phyloP scores from a whole-genome alignment of 2,113 vertebrate species.

The Mesoclemmys tuberculata region DNA sequence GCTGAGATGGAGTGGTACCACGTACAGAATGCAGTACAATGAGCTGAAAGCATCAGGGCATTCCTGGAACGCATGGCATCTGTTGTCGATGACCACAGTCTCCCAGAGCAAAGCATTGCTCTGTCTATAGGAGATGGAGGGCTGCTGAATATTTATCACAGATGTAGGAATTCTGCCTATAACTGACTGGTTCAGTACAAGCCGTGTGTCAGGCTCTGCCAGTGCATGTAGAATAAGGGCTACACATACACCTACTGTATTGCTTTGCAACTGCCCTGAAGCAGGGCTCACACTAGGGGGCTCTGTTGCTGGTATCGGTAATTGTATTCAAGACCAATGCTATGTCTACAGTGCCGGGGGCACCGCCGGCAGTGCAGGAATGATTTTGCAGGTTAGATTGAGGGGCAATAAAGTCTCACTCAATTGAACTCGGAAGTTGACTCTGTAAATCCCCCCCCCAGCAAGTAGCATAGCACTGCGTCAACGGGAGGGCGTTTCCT shows the following conservation, averaged over 20 bases:
- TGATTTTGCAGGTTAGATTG: too few species aligned
- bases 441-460: too few species aligned
- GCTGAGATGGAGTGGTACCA: background rate
- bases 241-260: background rate
- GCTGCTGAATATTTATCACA: background rate
- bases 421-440: too few species aligned
- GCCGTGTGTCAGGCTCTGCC: background rate
- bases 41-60: background rate
- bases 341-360: too few species aligned
- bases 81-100: fast-evolving
- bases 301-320: background rate
- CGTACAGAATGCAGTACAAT: background rate
- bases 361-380: too few species aligned
- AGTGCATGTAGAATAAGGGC: background rate
- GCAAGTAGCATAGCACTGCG: too few species aligned
- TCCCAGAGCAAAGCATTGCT: background rate
- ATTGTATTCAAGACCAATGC: background rate
- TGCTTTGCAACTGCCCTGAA: background rate
- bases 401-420: too few species aligned
- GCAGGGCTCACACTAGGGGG: background rate
- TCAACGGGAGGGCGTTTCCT: too few species aligned
- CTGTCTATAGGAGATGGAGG: background rate
- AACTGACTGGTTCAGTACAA: fast-evolving
- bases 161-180: background rate
- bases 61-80: background rate